phyloP scores from a whole-genome alignment of 2,113 vertebrate genomes.

The Cinclus mexicanus region DNA sequence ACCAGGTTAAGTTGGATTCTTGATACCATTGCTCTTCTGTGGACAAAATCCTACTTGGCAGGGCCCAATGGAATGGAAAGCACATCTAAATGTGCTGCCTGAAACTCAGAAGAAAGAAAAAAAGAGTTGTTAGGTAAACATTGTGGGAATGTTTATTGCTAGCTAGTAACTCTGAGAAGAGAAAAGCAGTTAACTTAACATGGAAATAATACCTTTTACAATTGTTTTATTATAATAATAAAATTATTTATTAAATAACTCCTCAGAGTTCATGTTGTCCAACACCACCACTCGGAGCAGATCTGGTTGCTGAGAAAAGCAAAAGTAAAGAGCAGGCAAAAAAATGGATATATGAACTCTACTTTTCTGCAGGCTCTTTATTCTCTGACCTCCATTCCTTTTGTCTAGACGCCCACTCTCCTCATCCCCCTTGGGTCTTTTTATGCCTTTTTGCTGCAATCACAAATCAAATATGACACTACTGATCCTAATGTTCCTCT shows the following conservation, averaged over 20 bases:
- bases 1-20: neutral
- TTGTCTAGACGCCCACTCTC: neutral
- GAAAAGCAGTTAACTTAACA: neutral
- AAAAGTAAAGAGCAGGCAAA: neutral
- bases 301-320: neutral
- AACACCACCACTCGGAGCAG: neutral
- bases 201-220: neutral
- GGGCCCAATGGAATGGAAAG: neutral
- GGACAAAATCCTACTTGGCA: neutral
- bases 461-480: neutral
- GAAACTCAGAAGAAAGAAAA: neutral
- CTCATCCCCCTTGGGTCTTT: neutral
- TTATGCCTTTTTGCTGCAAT: neutral
- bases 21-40: accelerated
- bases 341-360: neutral
- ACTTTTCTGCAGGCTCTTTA: neutral
- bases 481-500: neutral
- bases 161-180: neutral
- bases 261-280: neutral
- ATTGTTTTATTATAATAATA: neutral
- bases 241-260: neutral
- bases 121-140: neutral
- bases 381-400: neutral
- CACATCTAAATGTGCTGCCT: neutral
- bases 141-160: neutral